Percentiles rank a stretch among this genome's conserved stretches.
phyloP scores from a whole-genome alignment of 2,888 invertebrate species.

The Ptychoptera contaminata region DNA sequence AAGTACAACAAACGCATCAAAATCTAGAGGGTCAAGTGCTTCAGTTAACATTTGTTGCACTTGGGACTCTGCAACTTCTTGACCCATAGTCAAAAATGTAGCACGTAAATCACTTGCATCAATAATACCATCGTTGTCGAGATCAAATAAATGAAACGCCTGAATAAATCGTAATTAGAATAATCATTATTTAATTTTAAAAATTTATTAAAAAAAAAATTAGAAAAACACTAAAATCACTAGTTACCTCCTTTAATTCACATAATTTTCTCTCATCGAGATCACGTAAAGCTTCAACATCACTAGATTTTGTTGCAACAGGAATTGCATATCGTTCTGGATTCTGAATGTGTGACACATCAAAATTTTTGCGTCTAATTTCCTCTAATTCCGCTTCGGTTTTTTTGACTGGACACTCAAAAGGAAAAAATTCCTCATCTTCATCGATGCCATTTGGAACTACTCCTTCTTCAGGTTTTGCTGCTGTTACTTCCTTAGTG shows the following conservation, averaged over 20 bases:
- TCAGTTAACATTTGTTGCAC: constrained; percentile 46
- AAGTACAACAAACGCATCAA: constrained; percentile 44
- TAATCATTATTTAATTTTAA: neutral
- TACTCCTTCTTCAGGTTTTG: neutral
- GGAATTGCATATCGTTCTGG: constrained; percentile 21
- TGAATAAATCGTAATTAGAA: constrained; percentile 15
- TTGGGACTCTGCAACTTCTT: constrained; percentile 37
- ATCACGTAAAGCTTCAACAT: constrained; percentile 36
- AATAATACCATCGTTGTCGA: constrained; percentile 48
- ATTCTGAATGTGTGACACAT: neutral
- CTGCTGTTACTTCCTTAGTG: neutral
- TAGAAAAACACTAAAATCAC: constrained; percentile 1
- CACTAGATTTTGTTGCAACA: constrained; percentile 21
- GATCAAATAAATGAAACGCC: constrained; percentile 48
- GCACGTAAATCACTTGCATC: constrained; percentile 45
- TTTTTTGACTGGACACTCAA: neutral
- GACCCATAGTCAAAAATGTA: constrained; percentile 44
- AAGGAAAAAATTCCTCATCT: neutral
- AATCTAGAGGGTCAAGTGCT: constrained; percentile 41
- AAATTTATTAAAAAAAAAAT: neutral
- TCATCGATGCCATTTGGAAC: neutral
- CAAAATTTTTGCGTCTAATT: neutral
- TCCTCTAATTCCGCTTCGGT: neutral
- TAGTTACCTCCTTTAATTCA: constrained; percentile 44
- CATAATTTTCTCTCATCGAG: constrained; percentile 43